Base-by-base conservation (phyloP, 2,797 vertebrate genomes). In the Huso huso region DNA sequence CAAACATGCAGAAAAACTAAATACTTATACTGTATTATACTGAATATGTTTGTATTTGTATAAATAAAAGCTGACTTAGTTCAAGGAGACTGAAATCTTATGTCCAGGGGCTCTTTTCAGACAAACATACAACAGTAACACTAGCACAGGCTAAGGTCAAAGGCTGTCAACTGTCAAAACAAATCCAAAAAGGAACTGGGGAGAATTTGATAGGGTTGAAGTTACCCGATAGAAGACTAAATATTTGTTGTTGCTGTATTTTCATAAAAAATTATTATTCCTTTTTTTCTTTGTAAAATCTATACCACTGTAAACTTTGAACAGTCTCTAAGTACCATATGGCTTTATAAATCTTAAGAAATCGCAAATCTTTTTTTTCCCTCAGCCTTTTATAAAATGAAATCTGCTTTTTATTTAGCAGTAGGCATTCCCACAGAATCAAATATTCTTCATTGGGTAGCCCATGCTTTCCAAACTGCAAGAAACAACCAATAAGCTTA, bases 111-210 rank as follows among this genome's bases (percentile, higher is more conserved):
- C 72, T 78, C 74, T 79, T 82, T 82, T 75, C 70, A 13, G 70
- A 69, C 72, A 0, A 23, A n/a, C 51, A 49, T 18, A 48, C 77
- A 88, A 78, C 79, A 80, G 77, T 84, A 87, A 82, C 78, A 85
- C 77, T 86, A 80, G 79, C 37, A 81, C 72, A 70, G 75, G 69
- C 68, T 1, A 7, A 18, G 70, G 73, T 81, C 73, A 66, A 75
- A 82, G 80, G 83, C 83, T 75, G 74, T 78, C 86, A 88, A 83
- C 80, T 87, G 87, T 88, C 81, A 82, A 90, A 89, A 86, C 79
- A 89, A 70, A 82, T 69, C 78, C 66, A 74, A 69, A 82, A 79
- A 62, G 12, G 15, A 58, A 58, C 11, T 13, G 15, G 55, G 12
- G 15, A 13, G 12, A 37, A 62, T 62, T 8, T 23, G 61, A 62